Base-by-base conservation (phyloP, 2,797 vertebrate genomes). In the Galago senegalensis region DNA sequence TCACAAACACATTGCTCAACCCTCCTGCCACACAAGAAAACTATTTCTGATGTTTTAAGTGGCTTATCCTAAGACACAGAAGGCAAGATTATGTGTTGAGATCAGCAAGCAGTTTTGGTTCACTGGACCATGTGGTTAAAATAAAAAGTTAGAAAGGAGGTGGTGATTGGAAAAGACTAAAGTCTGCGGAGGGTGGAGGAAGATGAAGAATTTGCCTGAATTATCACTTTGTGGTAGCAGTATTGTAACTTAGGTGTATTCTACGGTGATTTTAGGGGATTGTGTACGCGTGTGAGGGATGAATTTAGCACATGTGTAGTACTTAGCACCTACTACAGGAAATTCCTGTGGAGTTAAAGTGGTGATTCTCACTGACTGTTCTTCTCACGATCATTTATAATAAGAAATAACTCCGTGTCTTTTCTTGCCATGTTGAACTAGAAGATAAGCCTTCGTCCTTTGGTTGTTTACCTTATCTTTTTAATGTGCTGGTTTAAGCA, bases 361-460 rank as follows among this genome's bases (percentile, higher is more conserved):
- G 82, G 65, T 92, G 73, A 29, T 95, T 97, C 85, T 96, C 34
- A 20, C n/a, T 95, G 86, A 93, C 25, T 84, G 97, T 97, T 94
- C 34, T 94, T 96, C 34, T 84, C 85, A 27, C 91, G 93, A 85
- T 65, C 67, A 80, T 77, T 73, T 94, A 61, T 65, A 46, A 23
- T 85, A 91, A 13, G 93, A 89, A 97, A 85, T 85, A 79, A 94
- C 61, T 85, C 70, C 0, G 0, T 70, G 46, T 87, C 46, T 81
- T 27, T 80, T 93, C 84, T 89, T 95, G 49, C 89, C 65, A 63
- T 14, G 16, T 56, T 69, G 93, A 91, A 81, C 56, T 91, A 37
- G 67, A 37, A 84, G 63, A 76, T 84, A 95, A 88, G 75, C 1
- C 65, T 87, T 80, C 53, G 46, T 82, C 31, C 27, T 37, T 92